phyloP scores from a whole-genome alignment of 2,888 invertebrate genomes.

The Drepanosiphum platanoidis region DNA sequence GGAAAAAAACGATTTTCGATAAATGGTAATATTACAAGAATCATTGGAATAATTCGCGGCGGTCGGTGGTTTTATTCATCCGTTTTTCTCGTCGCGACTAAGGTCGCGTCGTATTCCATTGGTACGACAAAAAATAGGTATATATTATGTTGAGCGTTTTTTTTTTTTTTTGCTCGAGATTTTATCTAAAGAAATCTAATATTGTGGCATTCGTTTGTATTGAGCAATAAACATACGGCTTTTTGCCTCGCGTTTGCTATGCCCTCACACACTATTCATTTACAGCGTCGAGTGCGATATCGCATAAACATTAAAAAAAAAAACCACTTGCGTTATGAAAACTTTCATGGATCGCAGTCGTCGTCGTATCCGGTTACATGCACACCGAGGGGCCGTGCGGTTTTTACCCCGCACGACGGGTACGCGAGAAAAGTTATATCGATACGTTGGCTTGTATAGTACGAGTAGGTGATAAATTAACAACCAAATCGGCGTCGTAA shows the following conservation, averaged over 20 bases:
- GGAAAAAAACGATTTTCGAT: too few species aligned
- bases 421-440: too few species aligned
- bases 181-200: not conserved
- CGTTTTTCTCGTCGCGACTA: not conserved
- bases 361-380: not conserved
- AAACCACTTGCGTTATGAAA: not conserved
- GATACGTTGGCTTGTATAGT: too few species aligned
- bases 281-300: not conserved
- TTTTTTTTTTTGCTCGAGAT: too few species aligned
- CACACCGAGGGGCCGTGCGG: not conserved
- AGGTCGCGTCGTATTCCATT: too few species aligned
- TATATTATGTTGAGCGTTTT: too few species aligned
- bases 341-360: slow-evolving; percentile 63
- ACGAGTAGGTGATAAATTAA: too few species aligned
- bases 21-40: too few species aligned
- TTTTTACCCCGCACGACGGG: too few species aligned
- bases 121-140: too few species aligned
- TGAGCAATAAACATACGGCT: not conserved
- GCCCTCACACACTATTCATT: not conserved
- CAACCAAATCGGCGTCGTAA: too few species aligned
- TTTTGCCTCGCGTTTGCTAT: not conserved
- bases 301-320: not conserved
- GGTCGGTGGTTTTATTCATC: not conserved
- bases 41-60: not conserved
- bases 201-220: not conserved